phyloP scores from a whole-genome alignment of 1,140 invertebrate genomes.

The Spodoptera frugiperda region DNA sequence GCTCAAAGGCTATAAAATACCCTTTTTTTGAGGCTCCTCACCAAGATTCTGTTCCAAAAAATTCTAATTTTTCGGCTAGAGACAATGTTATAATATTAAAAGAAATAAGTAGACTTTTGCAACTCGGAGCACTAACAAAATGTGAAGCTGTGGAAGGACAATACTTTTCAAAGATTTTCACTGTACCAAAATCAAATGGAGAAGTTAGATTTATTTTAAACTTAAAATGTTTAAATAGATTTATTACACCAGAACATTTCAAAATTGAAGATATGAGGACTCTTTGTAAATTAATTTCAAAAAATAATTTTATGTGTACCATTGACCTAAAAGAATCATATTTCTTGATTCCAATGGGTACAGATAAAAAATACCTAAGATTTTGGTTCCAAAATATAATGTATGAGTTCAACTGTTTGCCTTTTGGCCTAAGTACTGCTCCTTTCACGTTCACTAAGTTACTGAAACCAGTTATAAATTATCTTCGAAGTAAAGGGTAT shows the following conservation, averaged over 20 bases:
- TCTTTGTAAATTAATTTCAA: constrained; percentile 29
- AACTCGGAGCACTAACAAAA: background rate
- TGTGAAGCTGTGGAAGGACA: background rate
- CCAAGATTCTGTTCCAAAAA: background rate
- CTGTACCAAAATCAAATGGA: constrained; percentile 42
- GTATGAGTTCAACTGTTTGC: constrained; percentile 50
- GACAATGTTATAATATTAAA: background rate
- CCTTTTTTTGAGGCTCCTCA: background rate
- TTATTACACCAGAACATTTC: constrained; percentile 46
- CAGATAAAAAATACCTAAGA: constrained; percentile 47
- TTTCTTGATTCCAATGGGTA: constrained; percentile 48
- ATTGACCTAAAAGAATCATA: constrained; percentile 58
- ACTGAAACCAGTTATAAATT: constrained; percentile 47
- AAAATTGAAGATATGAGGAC: constrained; percentile 56
- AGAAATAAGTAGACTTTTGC: background rate
- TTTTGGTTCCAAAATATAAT: constrained; percentile 44
- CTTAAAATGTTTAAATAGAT: constrained; percentile 47
- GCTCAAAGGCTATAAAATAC: background rate
- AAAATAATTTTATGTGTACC: constrained; percentile 49
- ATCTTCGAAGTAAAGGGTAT: constrained; percentile 43
- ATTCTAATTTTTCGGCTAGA: background rate
- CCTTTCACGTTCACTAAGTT: constrained; percentile 54
- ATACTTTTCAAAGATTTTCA: constrained; percentile 48
- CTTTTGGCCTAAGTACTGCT: constrained; percentile 51
- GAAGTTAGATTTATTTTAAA: constrained; percentile 46